Conservation (phyloP, 2,113 vertebrate genomes). For the Epinephelus cyanopodus region DNA sequence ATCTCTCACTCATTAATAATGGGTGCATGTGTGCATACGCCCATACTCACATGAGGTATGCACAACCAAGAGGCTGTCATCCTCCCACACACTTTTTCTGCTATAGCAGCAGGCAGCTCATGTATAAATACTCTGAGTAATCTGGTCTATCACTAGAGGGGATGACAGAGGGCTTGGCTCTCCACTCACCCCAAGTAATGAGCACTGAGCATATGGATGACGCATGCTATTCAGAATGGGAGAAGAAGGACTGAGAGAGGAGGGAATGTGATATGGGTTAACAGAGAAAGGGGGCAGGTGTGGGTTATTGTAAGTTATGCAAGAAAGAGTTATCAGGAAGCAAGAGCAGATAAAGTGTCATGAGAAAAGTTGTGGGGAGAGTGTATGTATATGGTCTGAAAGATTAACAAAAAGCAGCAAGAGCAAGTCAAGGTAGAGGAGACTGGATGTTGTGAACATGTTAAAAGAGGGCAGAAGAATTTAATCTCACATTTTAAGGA, state of each 20-base stretch:
- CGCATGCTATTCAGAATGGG: conserved; percentile 42
- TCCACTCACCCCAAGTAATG: conserved; percentile 49
- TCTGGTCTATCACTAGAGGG: conserved; percentile 62
- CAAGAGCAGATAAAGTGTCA: conserved; percentile 4
- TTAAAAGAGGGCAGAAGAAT: conserved; percentile 20
- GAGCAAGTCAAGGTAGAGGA: not conserved
- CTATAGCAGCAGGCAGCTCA: conserved; percentile 48
- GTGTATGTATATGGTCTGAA: not conserved
- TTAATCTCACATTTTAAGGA: not conserved
- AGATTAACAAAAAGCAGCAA: not conserved
- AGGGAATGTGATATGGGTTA: conserved; percentile 18
- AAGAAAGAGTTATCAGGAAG: conserved; percentile 19
- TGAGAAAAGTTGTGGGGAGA: conserved; percentile 10
- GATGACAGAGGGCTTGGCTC: conserved; percentile 68
- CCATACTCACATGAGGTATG: conserved; percentile 60
- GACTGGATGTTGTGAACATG: not conserved
- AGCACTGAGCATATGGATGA: conserved; percentile 46
- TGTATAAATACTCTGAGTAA: conserved; percentile 72
- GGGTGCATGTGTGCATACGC: conserved; percentile 28
- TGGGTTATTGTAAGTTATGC: conserved; percentile 25
- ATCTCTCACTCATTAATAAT: conserved; percentile 43
- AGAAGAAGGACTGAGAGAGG: conserved; percentile 29
- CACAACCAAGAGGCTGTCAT: conserved; percentile 38
- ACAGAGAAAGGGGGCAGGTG: not conserved
- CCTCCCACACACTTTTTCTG: conserved; percentile 46